Evolutionary conservation across 2,113 vertebrate species (phyloP).

Genomic region (Heteronetta atricapilla): DNA sequence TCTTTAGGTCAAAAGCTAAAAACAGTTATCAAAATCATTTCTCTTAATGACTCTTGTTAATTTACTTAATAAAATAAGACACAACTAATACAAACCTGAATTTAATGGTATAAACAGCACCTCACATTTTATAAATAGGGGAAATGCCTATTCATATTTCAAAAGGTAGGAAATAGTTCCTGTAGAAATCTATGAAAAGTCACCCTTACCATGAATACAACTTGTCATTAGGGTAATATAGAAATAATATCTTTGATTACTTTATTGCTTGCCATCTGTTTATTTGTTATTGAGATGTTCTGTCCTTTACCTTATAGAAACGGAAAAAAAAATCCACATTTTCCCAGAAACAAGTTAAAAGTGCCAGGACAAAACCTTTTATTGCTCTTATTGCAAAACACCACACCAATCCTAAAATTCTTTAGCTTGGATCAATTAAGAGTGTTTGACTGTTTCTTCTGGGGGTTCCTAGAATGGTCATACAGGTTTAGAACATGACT

Average conservation of each 20-base stretch:
- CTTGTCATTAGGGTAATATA: background rate
- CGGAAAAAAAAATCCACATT: background rate
- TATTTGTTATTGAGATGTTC: background rate
- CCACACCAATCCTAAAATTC: background rate
- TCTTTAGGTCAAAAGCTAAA: background rate
- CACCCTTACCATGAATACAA: accelerated
- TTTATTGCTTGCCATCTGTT: background rate
- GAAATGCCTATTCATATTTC: background rate
- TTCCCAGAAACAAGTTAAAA: background rate
- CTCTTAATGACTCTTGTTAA: background rate
- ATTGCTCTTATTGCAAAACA: background rate
- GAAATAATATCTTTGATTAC: background rate
- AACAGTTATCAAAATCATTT: background rate
- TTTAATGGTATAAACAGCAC: background rate
- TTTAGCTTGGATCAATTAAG: background rate
- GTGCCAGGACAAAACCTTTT: background rate
- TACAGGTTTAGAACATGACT: background rate
- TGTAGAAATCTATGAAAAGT: background rate
- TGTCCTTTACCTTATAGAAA: background rate
- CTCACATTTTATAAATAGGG: background rate
- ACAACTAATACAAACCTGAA: background rate
- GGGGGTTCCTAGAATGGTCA: background rate
- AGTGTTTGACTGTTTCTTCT: background rate
- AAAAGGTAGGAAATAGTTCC: background rate
- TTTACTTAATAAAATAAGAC: background rate